Evolutionary conservation across 2,888 invertebrate genomes (phyloP).

Genomic region (Schizaphis graminum): DNA sequence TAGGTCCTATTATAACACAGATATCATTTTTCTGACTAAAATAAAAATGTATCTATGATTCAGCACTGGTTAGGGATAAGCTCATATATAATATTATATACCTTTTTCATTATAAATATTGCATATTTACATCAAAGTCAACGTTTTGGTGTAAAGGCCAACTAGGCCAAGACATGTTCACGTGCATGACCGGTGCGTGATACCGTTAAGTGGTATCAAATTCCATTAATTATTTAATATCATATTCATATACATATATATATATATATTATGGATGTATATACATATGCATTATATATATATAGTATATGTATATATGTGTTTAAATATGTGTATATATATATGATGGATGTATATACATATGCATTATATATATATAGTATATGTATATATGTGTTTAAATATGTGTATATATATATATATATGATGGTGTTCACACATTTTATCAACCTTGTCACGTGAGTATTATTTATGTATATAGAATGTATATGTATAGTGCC

Average conservation of each 20-base stretch:
- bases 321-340: background rate
- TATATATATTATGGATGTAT: too few species aligned
- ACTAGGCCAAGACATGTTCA: background rate
- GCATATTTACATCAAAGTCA: background rate
- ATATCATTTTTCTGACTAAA: background rate
- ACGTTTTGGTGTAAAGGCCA: background rate
- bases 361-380: too few species aligned
- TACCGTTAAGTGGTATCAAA: conserved; percentile 9
- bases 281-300: too few species aligned
- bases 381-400: background rate
- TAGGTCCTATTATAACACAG: background rate
- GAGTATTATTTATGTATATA: background rate
- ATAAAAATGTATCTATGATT: background rate
- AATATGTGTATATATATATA: too few species aligned
- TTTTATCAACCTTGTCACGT: conserved; percentile 14
- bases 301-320: background rate
- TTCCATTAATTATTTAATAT: conserved; percentile 7
- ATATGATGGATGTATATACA: background rate
- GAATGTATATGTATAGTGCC: background rate
- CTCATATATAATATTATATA: background rate
- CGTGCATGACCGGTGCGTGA: background rate
- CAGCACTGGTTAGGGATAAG: background rate
- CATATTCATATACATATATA: background rate
- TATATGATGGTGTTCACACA: background rate
- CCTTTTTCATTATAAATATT: background rate